These are phyloP conservation scores for Unio delphinus DNA, from an alignment of 2,888 invertebrate species.

Conservation along the genomic window DNA sequence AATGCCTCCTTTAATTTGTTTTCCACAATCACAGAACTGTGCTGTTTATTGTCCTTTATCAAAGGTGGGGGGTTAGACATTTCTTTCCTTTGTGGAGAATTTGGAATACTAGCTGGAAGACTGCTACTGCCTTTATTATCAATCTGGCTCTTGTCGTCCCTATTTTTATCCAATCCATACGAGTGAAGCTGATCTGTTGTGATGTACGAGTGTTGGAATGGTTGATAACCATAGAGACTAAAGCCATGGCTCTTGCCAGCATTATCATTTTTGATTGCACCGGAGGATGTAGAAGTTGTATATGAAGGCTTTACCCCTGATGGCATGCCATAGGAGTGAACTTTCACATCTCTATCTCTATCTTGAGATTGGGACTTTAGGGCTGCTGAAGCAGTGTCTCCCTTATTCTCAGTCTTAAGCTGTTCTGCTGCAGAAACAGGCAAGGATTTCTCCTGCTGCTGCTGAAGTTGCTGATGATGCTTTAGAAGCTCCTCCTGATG, in stretches of 20 bases:
- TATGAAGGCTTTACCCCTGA: slow-evolving; percentile 18
- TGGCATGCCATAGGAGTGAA: background rate
- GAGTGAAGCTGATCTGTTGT: slow-evolving; percentile 67
- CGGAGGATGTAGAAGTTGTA: slow-evolving; percentile 8
- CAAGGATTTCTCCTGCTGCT: slow-evolving; percentile 21
- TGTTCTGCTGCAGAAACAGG: slow-evolving; percentile 23
- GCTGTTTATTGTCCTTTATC: slow-evolving; percentile 55
- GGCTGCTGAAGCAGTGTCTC: slow-evolving; percentile 7
- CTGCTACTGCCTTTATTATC: slow-evolving; percentile 35
- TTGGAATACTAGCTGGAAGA: slow-evolving; percentile 14
- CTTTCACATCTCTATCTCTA: too few relatives aligned
- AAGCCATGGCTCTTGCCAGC: slow-evolving; percentile 48
- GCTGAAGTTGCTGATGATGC: slow-evolving; percentile 20
- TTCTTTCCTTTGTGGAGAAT: slow-evolving; percentile 39
- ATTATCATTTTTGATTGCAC: slow-evolving; percentile 34
- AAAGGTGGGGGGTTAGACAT: slow-evolving; percentile 54
- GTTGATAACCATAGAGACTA: slow-evolving; percentile 71
- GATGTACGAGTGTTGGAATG: slow-evolving; percentile 68
- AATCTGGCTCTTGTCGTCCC: slow-evolving; percentile 39
- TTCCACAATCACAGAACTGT: slow-evolving; percentile 66
- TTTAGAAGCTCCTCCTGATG: slow-evolving; percentile 23
- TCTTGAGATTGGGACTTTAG: too few relatives aligned
- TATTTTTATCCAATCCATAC: slow-evolving; percentile 57
- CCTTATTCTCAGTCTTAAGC: slow-evolving; percentile 19
- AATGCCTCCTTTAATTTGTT: slow-evolving; percentile 48